Evolutionary conservation across 2,113 vertebrate genomes (phyloP), one percentile per base, ranked within the genome.

Genomic region (Trichomycterus rosablanca): DNA sequence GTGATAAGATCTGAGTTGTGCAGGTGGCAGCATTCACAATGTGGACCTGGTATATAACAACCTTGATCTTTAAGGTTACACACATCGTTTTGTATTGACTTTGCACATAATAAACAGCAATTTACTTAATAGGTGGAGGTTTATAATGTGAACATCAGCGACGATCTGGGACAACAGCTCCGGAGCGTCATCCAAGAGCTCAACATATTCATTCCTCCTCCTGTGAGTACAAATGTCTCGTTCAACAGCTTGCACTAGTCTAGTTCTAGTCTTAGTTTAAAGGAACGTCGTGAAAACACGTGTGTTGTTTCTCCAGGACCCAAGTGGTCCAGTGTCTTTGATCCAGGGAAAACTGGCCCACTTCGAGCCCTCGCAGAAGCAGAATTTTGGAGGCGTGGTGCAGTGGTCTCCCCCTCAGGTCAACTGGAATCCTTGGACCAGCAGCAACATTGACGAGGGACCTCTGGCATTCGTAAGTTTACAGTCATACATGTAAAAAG

Each of bases 361-460:
- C 1, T 98, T 98, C 15, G 94, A 98, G 71, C 94, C 96, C 0
- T 91, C 92, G 0, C 91, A 93, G 75, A 84, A 79, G 22, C 93
- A 97, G 63, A 92, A 59, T 24, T 78, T 69, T 0, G 74, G 70
- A 0, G 96, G 93, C 0, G 94, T 96, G 32, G 91, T 98, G 40
- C 94, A 95, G 0, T 98, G 96, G 96, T 98, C 96, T 3, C 96
- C 96, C 0, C 96, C 96, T 1, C 94, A 98, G 52, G 89, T 92
- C 74, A 98, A 98, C 83, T 98, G 96, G 96, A 98, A 97, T 84
- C 96, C 96, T 15, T 98, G 96, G 96, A 98, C 93, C 19, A 90
- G 93, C 81, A 91, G 89, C 83, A 98, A 98, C 83, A 98, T 98
- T 15, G 96, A 98, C 46, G 96, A 98, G 3, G 96, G 96, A 0